Evolutionary conservation across 2,888 invertebrate genomes (phyloP).

Genomic region (Acanthosepion lycidas): DNA sequence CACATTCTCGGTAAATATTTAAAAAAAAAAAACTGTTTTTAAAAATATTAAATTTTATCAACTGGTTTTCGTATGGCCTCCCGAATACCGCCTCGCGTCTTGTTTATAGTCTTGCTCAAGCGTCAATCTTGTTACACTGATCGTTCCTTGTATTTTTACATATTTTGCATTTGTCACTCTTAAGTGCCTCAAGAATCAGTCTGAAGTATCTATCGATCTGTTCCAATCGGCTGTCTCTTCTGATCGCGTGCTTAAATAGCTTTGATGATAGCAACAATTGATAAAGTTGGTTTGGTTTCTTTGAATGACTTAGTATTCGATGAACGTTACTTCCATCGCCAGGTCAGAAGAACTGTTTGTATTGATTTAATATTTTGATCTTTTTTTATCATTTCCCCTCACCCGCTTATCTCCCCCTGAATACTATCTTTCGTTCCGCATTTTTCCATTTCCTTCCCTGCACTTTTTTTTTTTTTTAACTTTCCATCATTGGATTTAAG

Average conservation of each 20-base stretch:
- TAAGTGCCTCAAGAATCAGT: background rate
- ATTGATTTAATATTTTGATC: background rate
- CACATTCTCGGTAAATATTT: too few species aligned
- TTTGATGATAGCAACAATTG: background rate
- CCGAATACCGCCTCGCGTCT: background rate
- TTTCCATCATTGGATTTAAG: too few species aligned
- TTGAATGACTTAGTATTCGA: background rate
- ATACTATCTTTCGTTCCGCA: background rate
- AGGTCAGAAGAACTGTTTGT: background rate
- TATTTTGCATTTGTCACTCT: background rate
- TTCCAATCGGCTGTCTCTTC: background rate
- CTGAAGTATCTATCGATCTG: background rate
- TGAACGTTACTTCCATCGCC: background rate
- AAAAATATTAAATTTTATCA: too few species aligned
- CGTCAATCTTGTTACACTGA: background rate
- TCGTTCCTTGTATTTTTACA: background rate
- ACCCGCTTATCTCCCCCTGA: background rate
- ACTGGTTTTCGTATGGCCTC: too few species aligned
- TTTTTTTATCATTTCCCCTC: background rate
- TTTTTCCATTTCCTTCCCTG: background rate
- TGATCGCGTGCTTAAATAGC: background rate
- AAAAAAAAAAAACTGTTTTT: too few species aligned
- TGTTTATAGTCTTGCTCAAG: background rate
- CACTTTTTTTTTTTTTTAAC: background rate
- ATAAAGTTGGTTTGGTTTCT: background rate